phyloP scores from a whole-genome alignment of 64 coral and sea anemone species.

The Hydrozoanthus tunicans region DNA sequence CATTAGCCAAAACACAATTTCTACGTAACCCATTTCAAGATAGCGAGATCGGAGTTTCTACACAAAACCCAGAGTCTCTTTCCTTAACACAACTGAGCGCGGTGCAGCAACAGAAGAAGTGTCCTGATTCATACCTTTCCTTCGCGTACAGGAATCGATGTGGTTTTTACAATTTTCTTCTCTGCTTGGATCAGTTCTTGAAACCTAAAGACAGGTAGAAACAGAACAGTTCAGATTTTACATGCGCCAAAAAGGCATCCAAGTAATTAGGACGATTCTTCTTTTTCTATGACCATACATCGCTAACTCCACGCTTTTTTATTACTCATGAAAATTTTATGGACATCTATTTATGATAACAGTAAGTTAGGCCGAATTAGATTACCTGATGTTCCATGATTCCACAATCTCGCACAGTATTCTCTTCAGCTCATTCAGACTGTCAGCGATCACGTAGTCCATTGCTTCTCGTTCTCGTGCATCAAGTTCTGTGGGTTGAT shows the following conservation, averaged over 20 bases:
- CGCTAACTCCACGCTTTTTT: too few relatives aligned
- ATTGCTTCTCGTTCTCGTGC: constrained; percentile 73
- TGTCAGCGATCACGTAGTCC: constrained; percentile 92
- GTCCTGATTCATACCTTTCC: constrained; percentile 22
- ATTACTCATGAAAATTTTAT: too few relatives aligned
- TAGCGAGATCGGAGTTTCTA: too few relatives aligned
- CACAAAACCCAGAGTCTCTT: too few relatives aligned
- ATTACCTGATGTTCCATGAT: constrained; percentile 82
- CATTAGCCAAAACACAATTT: too few relatives aligned
- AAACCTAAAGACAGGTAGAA: constrained; percentile 35
- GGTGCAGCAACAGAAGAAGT: neutral
- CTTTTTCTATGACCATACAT: too few relatives aligned
- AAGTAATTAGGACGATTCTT: too few relatives aligned
- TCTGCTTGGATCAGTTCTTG: constrained; percentile 89
- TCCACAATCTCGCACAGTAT: constrained; percentile 89
- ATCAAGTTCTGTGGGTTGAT: constrained; percentile 29
- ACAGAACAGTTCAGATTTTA: neutral
- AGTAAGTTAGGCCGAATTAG: neutral
- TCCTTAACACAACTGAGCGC: too few relatives aligned
- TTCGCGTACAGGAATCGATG: constrained; percentile 34
- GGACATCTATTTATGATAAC: too few relatives aligned
- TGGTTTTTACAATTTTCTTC: constrained; percentile 61
- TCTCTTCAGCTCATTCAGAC: constrained; percentile 88
- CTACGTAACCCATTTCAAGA: too few relatives aligned
- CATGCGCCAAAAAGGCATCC: neutral